Percentiles rank a stretch among this genome's conserved stretches.
These are phyloP conservation scores for Mormyrus proboscirostris DNA, from an alignment of 2,797 vertebrate species.

Conservation along the genomic window DNA sequence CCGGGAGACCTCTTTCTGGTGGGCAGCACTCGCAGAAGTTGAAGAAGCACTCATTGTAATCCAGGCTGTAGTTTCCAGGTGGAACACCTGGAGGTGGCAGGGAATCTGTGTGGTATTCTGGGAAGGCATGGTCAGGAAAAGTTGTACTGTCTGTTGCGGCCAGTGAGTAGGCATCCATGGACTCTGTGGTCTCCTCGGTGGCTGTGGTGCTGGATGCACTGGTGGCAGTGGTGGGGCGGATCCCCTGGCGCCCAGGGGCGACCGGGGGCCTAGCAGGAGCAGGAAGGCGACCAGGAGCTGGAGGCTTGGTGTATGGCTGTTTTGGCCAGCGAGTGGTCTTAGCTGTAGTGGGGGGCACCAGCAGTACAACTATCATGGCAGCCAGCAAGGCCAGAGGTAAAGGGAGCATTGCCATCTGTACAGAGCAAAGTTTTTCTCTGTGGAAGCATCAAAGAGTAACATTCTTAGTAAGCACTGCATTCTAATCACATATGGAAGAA, in stretches of 20 bases:
- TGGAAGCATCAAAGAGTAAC: background rate
- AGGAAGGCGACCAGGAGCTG: slow-evolving; percentile 53
- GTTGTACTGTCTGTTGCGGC: slow-evolving; percentile 60
- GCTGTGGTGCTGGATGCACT: slow-evolving; percentile 39
- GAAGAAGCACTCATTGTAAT: slow-evolving; percentile 77
- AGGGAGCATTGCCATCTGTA: slow-evolving; percentile 44
- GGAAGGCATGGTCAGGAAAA: slow-evolving; percentile 51
- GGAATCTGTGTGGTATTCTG: slow-evolving; percentile 53
- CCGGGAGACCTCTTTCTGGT: slow-evolving; percentile 59
- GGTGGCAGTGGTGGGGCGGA: slow-evolving; percentile 40
- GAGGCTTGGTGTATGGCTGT: slow-evolving; percentile 63
- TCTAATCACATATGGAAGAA: background rate
- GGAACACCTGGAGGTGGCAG: slow-evolving; percentile 44
- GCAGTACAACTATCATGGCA: slow-evolving; percentile 41
- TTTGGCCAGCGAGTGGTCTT: slow-evolving; percentile 69
- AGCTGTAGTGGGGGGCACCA: slow-evolving; percentile 38
- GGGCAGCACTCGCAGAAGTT: slow-evolving; percentile 91
- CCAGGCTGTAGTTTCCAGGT: slow-evolving; percentile 70
- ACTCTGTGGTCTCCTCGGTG: slow-evolving; percentile 58
- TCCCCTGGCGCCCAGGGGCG: slow-evolving; percentile 31
- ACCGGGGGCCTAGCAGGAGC: slow-evolving; percentile 33
- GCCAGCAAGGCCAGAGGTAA: slow-evolving; percentile 40
- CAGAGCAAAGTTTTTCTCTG: slow-evolving; percentile 24
- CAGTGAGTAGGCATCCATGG: slow-evolving; percentile 49
- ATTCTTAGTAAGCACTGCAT: background rate